These are phyloP conservation scores for Zaprionus davidi DNA, from an alignment of 1,140 invertebrate genomes.

Conservation along the genomic window DNA sequence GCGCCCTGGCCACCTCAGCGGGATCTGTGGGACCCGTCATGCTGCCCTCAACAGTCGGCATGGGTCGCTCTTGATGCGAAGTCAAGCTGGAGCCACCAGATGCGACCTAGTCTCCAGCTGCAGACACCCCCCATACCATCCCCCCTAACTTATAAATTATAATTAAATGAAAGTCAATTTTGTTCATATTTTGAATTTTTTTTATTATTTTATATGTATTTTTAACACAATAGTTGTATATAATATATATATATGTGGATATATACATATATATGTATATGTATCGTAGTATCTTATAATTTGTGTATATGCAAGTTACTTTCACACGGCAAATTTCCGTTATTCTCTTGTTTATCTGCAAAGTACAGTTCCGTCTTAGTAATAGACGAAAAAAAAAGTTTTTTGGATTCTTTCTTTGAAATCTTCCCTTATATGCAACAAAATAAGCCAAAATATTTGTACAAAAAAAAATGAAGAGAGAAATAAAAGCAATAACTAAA, in stretches of 20 bases:
- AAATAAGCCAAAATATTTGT: constrained; percentile 31
- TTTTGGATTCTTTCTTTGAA: constrained; percentile 30
- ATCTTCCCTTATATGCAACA: constrained; percentile 7
- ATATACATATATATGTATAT: constrained; percentile 32
- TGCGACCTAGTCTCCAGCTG: constrained; percentile 30
- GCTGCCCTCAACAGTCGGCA: constrained; percentile 41
- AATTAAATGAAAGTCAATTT: constrained; percentile 3
- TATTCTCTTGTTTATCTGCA: constrained; percentile 9
- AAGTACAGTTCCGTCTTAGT: constrained; percentile 34
- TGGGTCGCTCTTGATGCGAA: constrained; percentile 64
- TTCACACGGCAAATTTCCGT: constrained; percentile 21
- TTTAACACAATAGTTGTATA: constrained; percentile 53
- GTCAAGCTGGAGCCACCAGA: constrained; percentile 73
- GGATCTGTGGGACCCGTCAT: constrained; percentile 37
- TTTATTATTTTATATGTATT: constrained; percentile 48
- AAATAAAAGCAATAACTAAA: constrained; percentile 7
- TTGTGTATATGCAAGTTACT: constrained; percentile 31
- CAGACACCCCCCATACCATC: not conserved
- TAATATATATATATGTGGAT: constrained; percentile 42
- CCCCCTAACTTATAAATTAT: not conserved
- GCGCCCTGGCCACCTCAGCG: not conserved
- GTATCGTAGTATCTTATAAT: constrained; percentile 43
- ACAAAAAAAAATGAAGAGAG: constrained; percentile 25
- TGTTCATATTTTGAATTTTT: constrained; percentile 7
- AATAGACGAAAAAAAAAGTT: constrained; percentile 18